phyloP scores from a whole-genome alignment of 2,797 vertebrate species.

The Balearica regulorum region DNA sequence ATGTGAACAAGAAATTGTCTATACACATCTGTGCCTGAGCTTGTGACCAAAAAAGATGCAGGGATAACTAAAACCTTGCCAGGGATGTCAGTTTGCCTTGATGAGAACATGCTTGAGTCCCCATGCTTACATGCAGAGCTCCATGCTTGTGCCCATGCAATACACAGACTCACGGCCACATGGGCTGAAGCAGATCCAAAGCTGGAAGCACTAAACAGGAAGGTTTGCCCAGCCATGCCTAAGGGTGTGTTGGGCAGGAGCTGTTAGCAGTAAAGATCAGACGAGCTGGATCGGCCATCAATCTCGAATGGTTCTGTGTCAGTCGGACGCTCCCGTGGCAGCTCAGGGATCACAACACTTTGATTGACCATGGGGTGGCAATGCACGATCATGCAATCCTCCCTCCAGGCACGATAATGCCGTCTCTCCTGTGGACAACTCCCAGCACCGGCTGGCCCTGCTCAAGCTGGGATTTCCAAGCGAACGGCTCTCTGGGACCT shows the following conservation, averaged over 20 bases:
- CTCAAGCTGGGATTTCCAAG: no score
- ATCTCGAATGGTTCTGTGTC: no score
- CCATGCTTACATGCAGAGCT: background rate
- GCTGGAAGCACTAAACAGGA: no score
- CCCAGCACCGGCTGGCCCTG: no score
- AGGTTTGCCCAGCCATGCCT: background rate
- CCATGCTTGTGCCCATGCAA: background rate
- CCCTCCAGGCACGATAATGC: no score
- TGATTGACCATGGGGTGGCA: no score
- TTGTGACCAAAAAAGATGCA: background rate
- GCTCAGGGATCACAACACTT: no score
- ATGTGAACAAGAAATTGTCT: background rate
- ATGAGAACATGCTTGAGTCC: background rate
- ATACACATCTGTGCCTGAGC: background rate
- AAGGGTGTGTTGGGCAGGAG: background rate
- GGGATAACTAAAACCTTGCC: background rate
- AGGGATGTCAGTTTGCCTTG: background rate
- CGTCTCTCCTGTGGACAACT: no score
- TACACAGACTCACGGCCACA: accelerated
- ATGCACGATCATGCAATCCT: no score
- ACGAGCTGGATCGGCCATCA: no score
- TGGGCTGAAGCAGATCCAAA: background rate
- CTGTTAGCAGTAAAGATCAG: background rate
- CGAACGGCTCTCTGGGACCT: no score
- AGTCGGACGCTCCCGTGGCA: no score